These are phyloP conservation scores for Caenorhabditis inopinata DNA, from an alignment of 1,140 invertebrate genomes.

Conservation along the genomic window DNA sequence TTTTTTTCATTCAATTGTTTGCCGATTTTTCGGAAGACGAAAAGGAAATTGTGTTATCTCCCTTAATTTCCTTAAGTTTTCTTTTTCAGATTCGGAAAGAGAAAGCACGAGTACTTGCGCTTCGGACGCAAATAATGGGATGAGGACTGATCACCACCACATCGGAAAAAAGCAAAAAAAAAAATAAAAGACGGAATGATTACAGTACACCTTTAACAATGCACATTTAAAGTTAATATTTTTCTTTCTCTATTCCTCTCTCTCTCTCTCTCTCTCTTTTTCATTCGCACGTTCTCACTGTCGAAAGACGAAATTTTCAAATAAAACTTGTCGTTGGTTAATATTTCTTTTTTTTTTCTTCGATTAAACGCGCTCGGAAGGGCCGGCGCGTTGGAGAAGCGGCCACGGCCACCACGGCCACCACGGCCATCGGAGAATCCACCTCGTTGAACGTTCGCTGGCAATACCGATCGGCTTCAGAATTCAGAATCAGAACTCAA, in stretches of 20 bases:
- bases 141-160: not conserved
- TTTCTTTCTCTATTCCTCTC: not conserved
- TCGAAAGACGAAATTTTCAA: constrained; percentile 10
- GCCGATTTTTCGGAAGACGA: not conserved
- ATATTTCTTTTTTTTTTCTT: not conserved
- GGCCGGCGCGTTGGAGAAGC: no score
- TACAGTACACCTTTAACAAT: not conserved
- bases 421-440: no score
- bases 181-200: constrained; percentile 22
- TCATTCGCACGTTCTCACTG: not conserved
- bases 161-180: not conserved
- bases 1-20: no score
- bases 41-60: not conserved
- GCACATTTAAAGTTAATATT: not conserved
- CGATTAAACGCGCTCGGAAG: no score
- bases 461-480: no score
- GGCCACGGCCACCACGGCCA: no score
- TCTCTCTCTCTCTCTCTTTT: not conserved
- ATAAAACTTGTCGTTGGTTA: constrained; percentile 31
- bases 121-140: constrained; percentile 55
- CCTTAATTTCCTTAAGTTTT: not conserved
- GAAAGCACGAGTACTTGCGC: constrained; percentile 61
- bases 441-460: no score
- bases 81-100: constrained; percentile 54
- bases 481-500: no score